Conservation (phyloP, 2,888 invertebrate genomes). For the Ophion obscuratus region DNA sequence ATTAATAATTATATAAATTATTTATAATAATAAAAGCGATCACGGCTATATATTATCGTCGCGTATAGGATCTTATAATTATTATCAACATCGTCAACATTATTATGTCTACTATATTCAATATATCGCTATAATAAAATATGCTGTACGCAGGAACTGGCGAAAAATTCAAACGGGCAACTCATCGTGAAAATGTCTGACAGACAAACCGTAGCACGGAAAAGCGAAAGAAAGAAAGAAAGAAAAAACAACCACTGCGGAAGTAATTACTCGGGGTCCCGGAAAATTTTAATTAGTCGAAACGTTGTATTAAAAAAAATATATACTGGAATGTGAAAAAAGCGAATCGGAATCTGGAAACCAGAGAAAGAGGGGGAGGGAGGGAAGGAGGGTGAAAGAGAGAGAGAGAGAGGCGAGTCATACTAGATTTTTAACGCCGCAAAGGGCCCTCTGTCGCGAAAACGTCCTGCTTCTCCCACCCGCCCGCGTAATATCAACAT, state of each 20-base stretch:
- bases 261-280: constrained; percentile 57
- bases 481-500: neutral
- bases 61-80: too few relatives aligned
- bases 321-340: neutral
- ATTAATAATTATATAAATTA: neutral
- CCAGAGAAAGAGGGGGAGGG: neutral
- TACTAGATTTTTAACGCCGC: neutral
- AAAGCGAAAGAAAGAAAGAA: constrained; percentile 14
- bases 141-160: neutral
- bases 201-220: constrained; percentile 7
- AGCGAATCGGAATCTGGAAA: constrained; percentile 17
- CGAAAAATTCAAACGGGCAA: constrained; percentile 8
- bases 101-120: too few relatives aligned
- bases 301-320: constrained; percentile 40
- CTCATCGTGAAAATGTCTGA: constrained; percentile 6
- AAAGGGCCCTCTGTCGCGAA: constrained; percentile 33
- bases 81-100: too few relatives aligned
- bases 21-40: neutral
- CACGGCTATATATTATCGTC: too few relatives aligned
- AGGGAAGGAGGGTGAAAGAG: neutral
- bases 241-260: constrained; percentile 4
- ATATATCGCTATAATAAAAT: too few relatives aligned
- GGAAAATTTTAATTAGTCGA: constrained; percentile 61
- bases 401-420: neutral
- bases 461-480: neutral